Evolutionary conservation across 2,797 vertebrate genomes (phyloP), one percentile per base, ranked within the genome.

Genomic region (Phrynocephalus forsythii): DNA sequence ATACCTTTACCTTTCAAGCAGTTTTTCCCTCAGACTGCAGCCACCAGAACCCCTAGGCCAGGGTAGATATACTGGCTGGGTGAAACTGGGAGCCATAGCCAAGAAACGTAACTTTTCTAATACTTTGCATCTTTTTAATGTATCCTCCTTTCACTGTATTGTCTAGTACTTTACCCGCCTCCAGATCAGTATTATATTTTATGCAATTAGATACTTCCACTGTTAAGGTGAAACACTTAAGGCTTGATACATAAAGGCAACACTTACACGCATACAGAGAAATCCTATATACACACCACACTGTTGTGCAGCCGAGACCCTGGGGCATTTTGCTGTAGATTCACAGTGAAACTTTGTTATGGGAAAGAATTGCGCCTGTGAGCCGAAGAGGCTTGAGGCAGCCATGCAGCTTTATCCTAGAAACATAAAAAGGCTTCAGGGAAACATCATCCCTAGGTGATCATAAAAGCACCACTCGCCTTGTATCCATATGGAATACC

Each of bases 401-500:
- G 94, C 94, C 92, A 91, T 89, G 93, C 83, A 91, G 92, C 84
- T 94, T 95, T 95, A 92, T 93, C 90, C 83, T 88, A 90, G 87
- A 95, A 95, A 95, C 94, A 94, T 82, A 94, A 79, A 96, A 96
- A 94, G 81, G 95, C 95, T 96, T 96, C 93, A 92, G 95, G 96
- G 95, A 96, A 96, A 95, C 95, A 96, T 94, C 92, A 86, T 94
- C 90, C 88, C 92, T 83, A 93, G 93, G 71, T 89, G 89, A 91
- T 90, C 86, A 89, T 95, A 95, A 96, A 96, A 96, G 95, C 95
- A 93, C 82, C 76, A 69, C 88, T 94, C 89, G 84, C 89, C 38
- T 88, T 77, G 89, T 91, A 92, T 94, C 88, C 44, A 79, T 86
- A 86, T 80, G 86, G 87, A 94, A 94, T 93, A 91, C 88, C 77